Base-by-base conservation (phyloP, 2,797 vertebrate species). In the Rhodeus uyekii region DNA sequence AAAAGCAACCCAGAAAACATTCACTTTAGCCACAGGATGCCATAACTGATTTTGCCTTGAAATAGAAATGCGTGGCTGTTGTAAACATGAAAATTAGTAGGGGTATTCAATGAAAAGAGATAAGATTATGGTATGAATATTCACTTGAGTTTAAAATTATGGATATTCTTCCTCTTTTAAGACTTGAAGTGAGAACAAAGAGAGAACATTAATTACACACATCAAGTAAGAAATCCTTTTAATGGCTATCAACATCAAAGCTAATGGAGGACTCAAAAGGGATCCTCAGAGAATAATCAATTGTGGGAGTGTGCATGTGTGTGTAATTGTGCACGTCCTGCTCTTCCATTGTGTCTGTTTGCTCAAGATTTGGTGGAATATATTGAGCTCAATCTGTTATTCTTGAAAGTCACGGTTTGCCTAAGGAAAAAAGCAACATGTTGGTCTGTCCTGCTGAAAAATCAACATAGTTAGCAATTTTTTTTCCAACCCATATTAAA, bases 241-340 rank as follows among this genome's bases (percentile, higher is more conserved):
- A 88, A 90, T 90, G 83, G 87, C 76, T 85, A 93, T 91, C 90
- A 92, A 90, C 87, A 91, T 92, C 89, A 91, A 92, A 91, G 90
- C 84, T 87, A 89, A 84, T 74, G 86, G 84, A 82, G 90, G 85
- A 87, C 80, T 81, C 90, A 91, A 92, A 92, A 89, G 73, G 60
- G 82, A 87, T 91, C 90, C 84, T 83, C 83, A 55, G 90, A 89
- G 87, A 92, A 83, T 85, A 82, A 64, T 76, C 61, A 61, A 71
- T 46, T 63, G 50, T 68, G 55, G 36, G 72, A 50, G 42, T 80
- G 75, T 36, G 39, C 27, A 63, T 58, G 73, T 85, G 60, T 75
- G 67, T 77, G 19, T 73, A 42, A 27, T 50, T 71, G 39, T 32
- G 39, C 36, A 24, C 1, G 39, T 24, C 61, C 39, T 67, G 19